These are phyloP conservation scores for Trissolcus brochymenae DNA, from an alignment of 2,888 invertebrate genomes.

Conservation along the genomic window DNA sequence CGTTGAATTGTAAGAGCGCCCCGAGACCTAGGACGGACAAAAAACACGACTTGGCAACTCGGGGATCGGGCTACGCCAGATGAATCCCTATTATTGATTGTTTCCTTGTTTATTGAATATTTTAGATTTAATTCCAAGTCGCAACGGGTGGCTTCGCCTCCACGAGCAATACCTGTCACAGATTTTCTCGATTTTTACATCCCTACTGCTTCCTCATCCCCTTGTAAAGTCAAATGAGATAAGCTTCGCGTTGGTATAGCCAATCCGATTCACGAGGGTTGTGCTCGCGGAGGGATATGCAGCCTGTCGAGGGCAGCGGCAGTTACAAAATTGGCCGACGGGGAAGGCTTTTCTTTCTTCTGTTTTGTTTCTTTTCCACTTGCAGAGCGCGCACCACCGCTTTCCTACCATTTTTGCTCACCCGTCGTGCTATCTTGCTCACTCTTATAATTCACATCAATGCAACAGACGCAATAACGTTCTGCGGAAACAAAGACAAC, in stretches of 20 bases:
- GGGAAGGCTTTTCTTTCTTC: constrained; percentile 38
- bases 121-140: constrained; percentile 74
- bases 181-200: constrained; percentile 75
- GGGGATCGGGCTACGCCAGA: constrained; percentile 34
- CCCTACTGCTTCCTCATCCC: constrained; percentile 61
- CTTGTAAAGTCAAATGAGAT: constrained; percentile 75
- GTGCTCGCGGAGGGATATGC: constrained; percentile 37
- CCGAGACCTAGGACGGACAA: constrained; percentile 27
- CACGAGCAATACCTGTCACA: constrained; percentile 75
- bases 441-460: constrained; percentile 68
- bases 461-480: constrained; percentile 43
- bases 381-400: constrained; percentile 27
- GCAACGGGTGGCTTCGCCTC: constrained; percentile 53
- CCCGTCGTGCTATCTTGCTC: constrained; percentile 30
- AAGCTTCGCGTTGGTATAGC: constrained; percentile 62
- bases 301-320: constrained; percentile 7
- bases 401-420: background rate
- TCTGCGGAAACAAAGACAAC: constrained; percentile 18
- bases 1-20: constrained; percentile 30
- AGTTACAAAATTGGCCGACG: constrained; percentile 42
- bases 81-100: constrained; percentile 72
- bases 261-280: constrained; percentile 55
- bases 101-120: constrained; percentile 76
- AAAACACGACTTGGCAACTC: constrained; percentile 42
- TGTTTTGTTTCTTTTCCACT: constrained; percentile 10